Percentiles rank a stretch among this genome's conserved stretches.
phyloP scores from a whole-genome alignment of 2,797 vertebrate species.

The Caiman crocodilus region DNA sequence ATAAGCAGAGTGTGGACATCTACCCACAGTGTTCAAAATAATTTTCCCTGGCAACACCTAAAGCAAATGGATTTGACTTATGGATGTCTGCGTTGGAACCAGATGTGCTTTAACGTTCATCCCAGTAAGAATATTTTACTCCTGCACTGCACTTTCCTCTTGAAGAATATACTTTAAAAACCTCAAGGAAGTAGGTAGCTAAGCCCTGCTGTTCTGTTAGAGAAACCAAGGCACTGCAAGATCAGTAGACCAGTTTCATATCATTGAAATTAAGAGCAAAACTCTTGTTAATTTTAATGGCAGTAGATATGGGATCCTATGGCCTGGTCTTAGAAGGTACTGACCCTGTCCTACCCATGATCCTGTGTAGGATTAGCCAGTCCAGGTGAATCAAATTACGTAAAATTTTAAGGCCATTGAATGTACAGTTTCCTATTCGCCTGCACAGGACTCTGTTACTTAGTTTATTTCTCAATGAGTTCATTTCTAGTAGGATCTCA shows the following conservation, averaged over 20 bases:
- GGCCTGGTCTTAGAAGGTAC: background rate
- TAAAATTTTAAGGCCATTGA: background rate
- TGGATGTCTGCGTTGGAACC: background rate
- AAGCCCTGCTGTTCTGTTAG: background rate
- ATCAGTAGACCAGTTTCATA: background rate
- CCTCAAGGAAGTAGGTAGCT: rapidly evolving
- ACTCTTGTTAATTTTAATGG: background rate
- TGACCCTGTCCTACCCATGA: too few relatives aligned
- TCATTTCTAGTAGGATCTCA: background rate
- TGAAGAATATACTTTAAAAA: background rate
- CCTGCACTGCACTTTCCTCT: rapidly evolving
- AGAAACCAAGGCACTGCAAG: background rate
- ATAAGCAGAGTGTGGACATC: background rate
- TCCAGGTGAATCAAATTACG: background rate
- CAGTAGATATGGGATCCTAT: background rate
- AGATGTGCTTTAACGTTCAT: background rate
- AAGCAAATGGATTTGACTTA: background rate
- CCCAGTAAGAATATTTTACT: background rate
- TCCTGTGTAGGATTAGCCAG: background rate
- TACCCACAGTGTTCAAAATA: background rate
- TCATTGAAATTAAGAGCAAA: background rate
- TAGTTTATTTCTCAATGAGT: background rate
- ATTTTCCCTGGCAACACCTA: background rate
- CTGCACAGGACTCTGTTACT: background rate
- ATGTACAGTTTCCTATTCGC: background rate